Evolutionary conservation across 2,797 vertebrate genomes (phyloP).

Genomic region (Syncerus caffer): DNA sequence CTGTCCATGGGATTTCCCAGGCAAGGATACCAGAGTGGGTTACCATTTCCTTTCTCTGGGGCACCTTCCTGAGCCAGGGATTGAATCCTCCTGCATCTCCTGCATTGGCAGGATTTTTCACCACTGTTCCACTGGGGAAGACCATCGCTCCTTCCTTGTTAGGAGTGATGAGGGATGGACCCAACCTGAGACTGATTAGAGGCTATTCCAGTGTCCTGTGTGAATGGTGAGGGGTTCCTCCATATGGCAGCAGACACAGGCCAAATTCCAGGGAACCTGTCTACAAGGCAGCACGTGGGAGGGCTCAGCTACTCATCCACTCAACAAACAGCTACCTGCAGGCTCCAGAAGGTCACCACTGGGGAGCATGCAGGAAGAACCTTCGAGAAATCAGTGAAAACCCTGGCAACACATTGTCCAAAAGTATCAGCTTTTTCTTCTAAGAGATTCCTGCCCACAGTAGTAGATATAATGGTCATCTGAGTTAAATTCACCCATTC

Average conservation of each 20-base stretch:
- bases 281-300: not conserved
- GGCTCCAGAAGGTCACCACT: not conserved
- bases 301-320: not conserved
- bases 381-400: not conserved
- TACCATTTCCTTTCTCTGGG: not conserved
- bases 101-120: not conserved
- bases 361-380: not conserved
- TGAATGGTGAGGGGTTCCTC: not conserved
- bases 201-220: not conserved
- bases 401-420: not conserved
- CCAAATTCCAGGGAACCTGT: not conserved
- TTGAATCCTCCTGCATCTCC: not conserved
- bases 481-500: too few species aligned
- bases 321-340: rapidly evolving
- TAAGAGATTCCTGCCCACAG: too few species aligned
- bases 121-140: not conserved
- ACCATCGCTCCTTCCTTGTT: not conserved
- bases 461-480: too few species aligned
- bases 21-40: not conserved
- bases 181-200: too few species aligned
- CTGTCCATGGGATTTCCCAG: not conserved
- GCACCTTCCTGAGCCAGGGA: not conserved
- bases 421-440: not conserved
- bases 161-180: rapidly evolving
- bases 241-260: not conserved